phyloP scores from a whole-genome alignment of 30 jellyfish, hydroid and myxozoan genomes.

The Rhopilema esculentum region DNA sequence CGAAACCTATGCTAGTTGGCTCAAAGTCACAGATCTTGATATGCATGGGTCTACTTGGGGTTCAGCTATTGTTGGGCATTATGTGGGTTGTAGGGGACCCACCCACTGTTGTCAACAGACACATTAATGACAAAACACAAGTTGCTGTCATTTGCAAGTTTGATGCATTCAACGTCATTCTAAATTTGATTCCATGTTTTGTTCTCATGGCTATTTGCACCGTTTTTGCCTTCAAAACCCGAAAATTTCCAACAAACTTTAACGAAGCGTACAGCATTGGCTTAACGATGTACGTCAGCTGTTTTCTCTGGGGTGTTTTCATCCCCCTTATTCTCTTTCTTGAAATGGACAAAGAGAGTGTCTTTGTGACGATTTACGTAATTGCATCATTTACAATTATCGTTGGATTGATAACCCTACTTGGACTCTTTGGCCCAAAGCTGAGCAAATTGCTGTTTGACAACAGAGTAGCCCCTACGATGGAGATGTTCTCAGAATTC shows the following conservation, averaged over 20 bases:
- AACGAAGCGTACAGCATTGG: conserved; percentile 93
- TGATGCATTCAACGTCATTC: conserved; percentile 59
- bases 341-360: conserved; percentile 40
- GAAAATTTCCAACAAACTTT: conserved; percentile 91
- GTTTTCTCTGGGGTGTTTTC: conserved; percentile 82
- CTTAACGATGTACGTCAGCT: conserved; percentile 90
- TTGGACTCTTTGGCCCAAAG: conserved; percentile 89
- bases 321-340: conserved; percentile 50
- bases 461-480: conserved; percentile 21
- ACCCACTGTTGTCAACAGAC: conserved; percentile 69
- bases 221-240: conserved; percentile 89
- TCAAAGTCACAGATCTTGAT: conserved; percentile 89
- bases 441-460: conserved; percentile 47
- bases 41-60: conserved; percentile 68
- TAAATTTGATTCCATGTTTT: conserved; percentile 76
- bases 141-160: conserved; percentile 75
- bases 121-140: conserved; percentile 17
- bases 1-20: conserved; percentile 78
- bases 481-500: conserved; percentile 38
- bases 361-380: conserved; percentile 46
- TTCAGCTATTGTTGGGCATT: conserved; percentile 79
- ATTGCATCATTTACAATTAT: conserved; percentile 60
- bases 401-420: conserved; percentile 77
- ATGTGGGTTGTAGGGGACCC: conserved; percentile 91
- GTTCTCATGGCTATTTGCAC: conserved; percentile 92